Percentiles rank a stretch among this genome's conserved stretches.
Conservation (phyloP, 2,888 invertebrate species). For the Aricia artaxerxes region DNA sequence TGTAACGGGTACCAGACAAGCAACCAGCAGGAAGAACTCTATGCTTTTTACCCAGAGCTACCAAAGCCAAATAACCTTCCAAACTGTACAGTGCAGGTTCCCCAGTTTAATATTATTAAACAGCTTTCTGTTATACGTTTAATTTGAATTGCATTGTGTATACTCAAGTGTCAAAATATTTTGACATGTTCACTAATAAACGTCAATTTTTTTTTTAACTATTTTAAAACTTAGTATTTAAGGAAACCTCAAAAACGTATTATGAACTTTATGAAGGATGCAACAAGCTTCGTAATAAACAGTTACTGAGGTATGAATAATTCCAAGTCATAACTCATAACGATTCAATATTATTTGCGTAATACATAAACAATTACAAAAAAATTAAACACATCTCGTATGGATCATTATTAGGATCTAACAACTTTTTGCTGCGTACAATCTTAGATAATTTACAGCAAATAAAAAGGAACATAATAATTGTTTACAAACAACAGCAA, state of each 20-base stretch:
- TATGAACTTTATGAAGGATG: background rate
- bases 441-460: background rate
- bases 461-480: background rate
- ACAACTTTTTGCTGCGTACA: background rate
- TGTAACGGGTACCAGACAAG: too few relatives aligned
- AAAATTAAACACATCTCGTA: background rate
- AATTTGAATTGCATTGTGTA: background rate
- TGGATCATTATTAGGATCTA: background rate
- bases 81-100: background rate
- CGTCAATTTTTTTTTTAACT: background rate
- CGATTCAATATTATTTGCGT: background rate
- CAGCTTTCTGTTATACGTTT: background rate
- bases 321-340: background rate
- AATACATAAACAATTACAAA: background rate
- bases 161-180: background rate
- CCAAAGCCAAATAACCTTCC: background rate
- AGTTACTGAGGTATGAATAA: too few relatives aligned
- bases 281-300: background rate
- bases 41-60: background rate
- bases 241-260: background rate
- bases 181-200: background rate
- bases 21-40: background rate
- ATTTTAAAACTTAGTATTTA: background rate
- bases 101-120: constrained; percentile 4
- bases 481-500: background rate